phyloP scores from a whole-genome alignment of 30 jellyfish, hydroid and myxozoan genomes.

The Aurelia aurita complex sp. Pacific region DNA sequence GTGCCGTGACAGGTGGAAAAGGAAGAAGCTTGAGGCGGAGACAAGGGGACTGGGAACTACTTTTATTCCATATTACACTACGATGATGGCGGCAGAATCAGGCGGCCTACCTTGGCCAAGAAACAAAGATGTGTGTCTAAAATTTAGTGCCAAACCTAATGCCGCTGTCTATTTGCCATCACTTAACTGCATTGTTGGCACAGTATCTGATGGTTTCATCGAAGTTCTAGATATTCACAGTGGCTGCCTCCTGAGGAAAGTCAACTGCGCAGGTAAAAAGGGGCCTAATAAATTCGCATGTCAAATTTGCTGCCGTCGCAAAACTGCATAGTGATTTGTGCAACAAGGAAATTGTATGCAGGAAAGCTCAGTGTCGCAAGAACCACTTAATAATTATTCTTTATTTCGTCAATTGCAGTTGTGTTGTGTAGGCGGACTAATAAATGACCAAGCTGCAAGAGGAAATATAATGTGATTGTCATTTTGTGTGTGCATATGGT shows the following conservation, averaged over 20 bases:
- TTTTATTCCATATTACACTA: conserved; percentile 18
- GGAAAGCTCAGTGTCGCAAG: no score
- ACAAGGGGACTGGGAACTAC: conserved; percentile 8
- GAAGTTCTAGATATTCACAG: conserved; percentile 89
- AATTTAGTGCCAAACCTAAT: conserved; percentile 29
- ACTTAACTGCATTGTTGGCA: conserved; percentile 68
- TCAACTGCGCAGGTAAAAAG: conserved; percentile 27
- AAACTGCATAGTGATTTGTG: not conserved
- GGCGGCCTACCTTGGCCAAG: conserved; percentile 42
- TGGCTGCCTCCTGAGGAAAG: conserved; percentile 53
- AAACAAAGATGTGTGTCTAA: conserved; percentile 17
- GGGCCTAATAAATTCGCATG: not conserved
- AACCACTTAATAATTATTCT: no score
- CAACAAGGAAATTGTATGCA: not conserved
- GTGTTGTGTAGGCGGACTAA: no score
- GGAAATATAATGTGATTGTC: no score
- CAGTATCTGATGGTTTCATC: conserved; percentile 39
- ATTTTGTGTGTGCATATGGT: no score
- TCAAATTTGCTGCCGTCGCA: not conserved
- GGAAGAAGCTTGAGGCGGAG: no score
- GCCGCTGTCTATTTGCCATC: conserved; percentile 70
- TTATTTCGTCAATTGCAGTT: no score
- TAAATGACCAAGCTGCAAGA: no score
- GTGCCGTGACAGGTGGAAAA: no score
- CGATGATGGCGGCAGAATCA: conserved; percentile 52